phyloP scores from a whole-genome alignment of 2,797 vertebrate species.

The Myripristis murdjan region DNA sequence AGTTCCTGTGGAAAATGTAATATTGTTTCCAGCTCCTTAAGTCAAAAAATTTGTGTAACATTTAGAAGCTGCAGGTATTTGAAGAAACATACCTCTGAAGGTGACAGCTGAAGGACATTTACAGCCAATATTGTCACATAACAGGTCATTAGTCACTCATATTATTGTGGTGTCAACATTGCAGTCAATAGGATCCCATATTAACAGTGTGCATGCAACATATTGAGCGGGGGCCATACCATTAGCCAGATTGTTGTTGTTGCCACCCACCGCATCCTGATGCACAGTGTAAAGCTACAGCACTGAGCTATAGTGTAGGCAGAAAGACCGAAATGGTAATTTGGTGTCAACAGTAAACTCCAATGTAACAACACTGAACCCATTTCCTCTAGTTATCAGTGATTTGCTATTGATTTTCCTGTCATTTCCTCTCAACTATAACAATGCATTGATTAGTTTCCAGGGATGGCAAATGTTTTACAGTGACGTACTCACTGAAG shows the following conservation, averaged over 20 bases:
- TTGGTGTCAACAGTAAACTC: constrained; percentile 45
- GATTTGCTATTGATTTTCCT: constrained; percentile 66
- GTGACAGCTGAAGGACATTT: constrained; percentile 66
- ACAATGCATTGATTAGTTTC: constrained; percentile 74
- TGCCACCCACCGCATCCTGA: background rate
- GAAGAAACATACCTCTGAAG: constrained; percentile 31
- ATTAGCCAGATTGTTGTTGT: constrained; percentile 18
- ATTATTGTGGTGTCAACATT: constrained; percentile 58
- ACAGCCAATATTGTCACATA: constrained; percentile 39
- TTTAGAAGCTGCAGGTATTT: background rate
- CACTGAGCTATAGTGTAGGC: constrained; percentile 11
- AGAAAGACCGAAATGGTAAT: constrained; percentile 31
- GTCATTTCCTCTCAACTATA: constrained; percentile 68
- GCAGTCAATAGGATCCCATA: constrained; percentile 66
- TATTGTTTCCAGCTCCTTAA: background rate
- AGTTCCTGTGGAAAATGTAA: background rate
- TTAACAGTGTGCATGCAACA: constrained; percentile 52
- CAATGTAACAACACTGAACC: constrained; percentile 55
- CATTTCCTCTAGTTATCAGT: constrained; percentile 71
- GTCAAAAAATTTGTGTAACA: background rate
- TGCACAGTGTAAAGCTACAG: constrained; percentile 10
- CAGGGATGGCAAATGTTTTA: constrained; percentile 52
- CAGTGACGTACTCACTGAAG: constrained; percentile 61
- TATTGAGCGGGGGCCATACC: constrained; percentile 44
- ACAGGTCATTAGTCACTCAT: constrained; percentile 56